A percentile compares a stretch with the other conserved stretches of the same genome.
phyloP scores from a whole-genome alignment of 2,113 vertebrate species.

The Leptodactylus fuscus region DNA sequence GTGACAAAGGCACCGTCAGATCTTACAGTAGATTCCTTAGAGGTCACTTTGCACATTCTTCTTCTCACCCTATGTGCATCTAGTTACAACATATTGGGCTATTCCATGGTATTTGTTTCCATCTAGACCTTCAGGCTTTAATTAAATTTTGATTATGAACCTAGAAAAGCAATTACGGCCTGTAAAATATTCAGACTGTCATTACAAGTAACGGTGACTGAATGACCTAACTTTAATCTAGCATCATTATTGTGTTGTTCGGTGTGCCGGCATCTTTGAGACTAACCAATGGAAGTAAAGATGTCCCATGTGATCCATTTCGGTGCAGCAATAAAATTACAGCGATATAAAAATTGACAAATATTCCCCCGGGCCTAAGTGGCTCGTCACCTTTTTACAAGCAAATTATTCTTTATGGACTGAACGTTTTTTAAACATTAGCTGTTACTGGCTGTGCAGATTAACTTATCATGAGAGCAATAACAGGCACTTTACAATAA shows the following conservation, averaged over 20 bases:
- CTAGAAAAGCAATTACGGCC: constrained; percentile 35
- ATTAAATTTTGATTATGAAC: constrained; percentile 53
- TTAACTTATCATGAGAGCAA: constrained; percentile 45
- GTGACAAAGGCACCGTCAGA: not conserved
- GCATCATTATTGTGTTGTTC: constrained; percentile 46
- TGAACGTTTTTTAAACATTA: constrained; percentile 47
- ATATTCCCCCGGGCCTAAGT: constrained; percentile 35
- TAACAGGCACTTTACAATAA: constrained; percentile 17
- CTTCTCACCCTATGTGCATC: not conserved
- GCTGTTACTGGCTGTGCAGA: constrained; percentile 23
- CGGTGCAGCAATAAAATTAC: constrained; percentile 32
- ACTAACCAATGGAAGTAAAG: constrained; percentile 46
- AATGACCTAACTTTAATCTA: constrained; percentile 44
- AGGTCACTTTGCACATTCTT: constrained; percentile 14
- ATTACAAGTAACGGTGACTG: constrained; percentile 33
- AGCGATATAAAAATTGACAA: constrained; percentile 37
- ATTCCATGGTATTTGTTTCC: constrained; percentile 19
- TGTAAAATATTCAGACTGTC: constrained; percentile 47
- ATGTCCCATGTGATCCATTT: constrained; percentile 39
- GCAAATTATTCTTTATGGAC: constrained; percentile 45
- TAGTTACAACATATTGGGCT: not conserved
- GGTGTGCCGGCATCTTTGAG: not conserved
- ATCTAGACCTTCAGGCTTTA: constrained; percentile 44
- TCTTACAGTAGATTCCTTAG: not conserved
- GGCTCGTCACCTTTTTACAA: constrained; percentile 50